Evolutionary conservation across 2,888 invertebrate genomes (phyloP), one percentile per base, ranked within the genome.

Genomic region (Mimas tiliae): DNA sequence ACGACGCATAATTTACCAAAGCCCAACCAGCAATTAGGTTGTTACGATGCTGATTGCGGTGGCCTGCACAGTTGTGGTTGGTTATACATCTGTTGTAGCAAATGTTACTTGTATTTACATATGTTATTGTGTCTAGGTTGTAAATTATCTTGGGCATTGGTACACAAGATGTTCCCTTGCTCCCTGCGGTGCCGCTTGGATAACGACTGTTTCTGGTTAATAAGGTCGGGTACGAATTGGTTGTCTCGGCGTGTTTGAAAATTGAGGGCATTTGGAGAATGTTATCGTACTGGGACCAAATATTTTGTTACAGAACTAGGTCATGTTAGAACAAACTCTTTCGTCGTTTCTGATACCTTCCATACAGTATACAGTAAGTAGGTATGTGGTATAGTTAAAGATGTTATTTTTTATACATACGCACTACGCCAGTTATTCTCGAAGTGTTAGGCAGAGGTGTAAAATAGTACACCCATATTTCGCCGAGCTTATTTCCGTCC

Each of bases 1-100:
- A 65, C 62, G 65, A 67, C 64, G 67, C 62, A 65, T 62, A 53
- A 62, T 67, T 62, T 65, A 67, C 65, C 65, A 52, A 34, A 34
- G n/a, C 62, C 63, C 52, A 16, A 62, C 62, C 53, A 47, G 52
- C 67, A 67, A 67, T 67, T 67, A 67, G 62, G n/a, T 52, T 7
- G 62, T 33, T 38, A 38, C 67, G 38, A 51, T 52, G 53, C 27
- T 67, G 62, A 67, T 67, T 67, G 62, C 62, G 53, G 62, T 53
- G 52, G 34, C 14, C 62, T 27, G n/a, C n/a, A 53, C 63, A 34
- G 34, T 19, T 64, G 52, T 34, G 67, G 51, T 67, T 7, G 47
- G n/a, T 45, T 64, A 38, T 62, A 52, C 58, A 58, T 58, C 42
- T 19, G 58, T 12, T n/a, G 16, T n/a, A 34, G 11, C 16, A 55